phyloP scores from a whole-genome alignment of 53 echinoderm and acorn worm species.

The Arbacia lixula region DNA sequence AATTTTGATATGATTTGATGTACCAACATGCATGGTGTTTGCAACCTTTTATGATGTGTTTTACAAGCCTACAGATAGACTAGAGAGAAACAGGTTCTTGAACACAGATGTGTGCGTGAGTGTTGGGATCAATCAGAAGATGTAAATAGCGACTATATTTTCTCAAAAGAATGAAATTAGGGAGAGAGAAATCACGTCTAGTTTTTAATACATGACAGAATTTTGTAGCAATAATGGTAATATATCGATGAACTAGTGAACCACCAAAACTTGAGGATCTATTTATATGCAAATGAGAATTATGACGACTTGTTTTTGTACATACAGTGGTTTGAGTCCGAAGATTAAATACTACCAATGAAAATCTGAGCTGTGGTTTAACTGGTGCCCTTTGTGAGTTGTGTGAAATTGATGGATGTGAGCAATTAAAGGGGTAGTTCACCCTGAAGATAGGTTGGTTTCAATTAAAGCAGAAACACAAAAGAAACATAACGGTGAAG shows the following conservation, averaged over 20 bases:
- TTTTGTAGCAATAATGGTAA: conserved; percentile 47
- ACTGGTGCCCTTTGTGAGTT: too few relatives aligned
- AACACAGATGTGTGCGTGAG: neutral
- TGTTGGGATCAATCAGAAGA: neutral
- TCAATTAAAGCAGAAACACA: too few relatives aligned
- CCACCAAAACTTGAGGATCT: conserved; percentile 46
- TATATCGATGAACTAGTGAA: conserved; percentile 25
- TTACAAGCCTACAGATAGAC: too few relatives aligned
- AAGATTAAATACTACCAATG: conserved; percentile 17
- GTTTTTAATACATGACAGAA: conserved; percentile 22
- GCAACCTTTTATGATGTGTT: too few relatives aligned
- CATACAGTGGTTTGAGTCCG: conserved; percentile 50
- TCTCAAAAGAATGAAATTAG: conserved; percentile 29
- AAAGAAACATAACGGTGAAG: too few relatives aligned
- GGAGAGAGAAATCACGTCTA: conserved; percentile 1
- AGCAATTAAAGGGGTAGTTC: too few relatives aligned
- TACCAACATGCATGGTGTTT: too few relatives aligned
- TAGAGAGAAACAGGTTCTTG: too few relatives aligned
- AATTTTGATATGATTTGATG: too few relatives aligned
- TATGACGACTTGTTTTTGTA: conserved; percentile 46
- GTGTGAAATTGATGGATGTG: too few relatives aligned
- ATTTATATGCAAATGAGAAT: conserved; percentile 61
- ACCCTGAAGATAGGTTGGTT: too few relatives aligned
- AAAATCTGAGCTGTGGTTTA: too few relatives aligned
- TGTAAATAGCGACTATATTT: conserved; percentile 46